Conservation (phyloP, 1,140 invertebrate genomes). For the Eubasilissa regina region DNA sequence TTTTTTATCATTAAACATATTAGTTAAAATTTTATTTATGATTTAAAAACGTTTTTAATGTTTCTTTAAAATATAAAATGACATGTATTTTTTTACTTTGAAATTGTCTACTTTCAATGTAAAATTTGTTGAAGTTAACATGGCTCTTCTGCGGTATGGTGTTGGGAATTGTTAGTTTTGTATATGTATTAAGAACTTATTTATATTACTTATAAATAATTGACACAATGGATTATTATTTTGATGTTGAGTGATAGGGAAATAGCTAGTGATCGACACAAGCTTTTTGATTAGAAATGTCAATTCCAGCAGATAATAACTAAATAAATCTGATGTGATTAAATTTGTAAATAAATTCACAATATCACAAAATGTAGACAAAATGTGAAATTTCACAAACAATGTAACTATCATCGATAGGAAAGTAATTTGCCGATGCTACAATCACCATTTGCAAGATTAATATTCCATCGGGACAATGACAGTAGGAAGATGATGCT, state of each 20-base stretch:
- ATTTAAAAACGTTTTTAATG: background rate
- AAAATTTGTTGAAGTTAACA: background rate
- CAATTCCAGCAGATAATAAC: conserved; percentile 2
- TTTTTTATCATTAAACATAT: background rate
- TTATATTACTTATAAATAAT: conserved; percentile 14
- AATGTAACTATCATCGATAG: background rate
- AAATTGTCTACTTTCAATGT: background rate
- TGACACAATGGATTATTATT: conserved; percentile 26
- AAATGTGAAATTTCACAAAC: background rate
- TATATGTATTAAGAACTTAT: conserved; percentile 34
- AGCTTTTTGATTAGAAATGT: conserved; percentile 34
- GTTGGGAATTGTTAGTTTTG: conserved; percentile 33
- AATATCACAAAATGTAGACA: background rate
- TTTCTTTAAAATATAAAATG: background rate
- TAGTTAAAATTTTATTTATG: no score
- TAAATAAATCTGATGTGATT: no score
- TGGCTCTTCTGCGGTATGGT: conserved; percentile 4
- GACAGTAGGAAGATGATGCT: background rate
- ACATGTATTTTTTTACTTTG: conserved; percentile 33
- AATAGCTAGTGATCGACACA: conserved; percentile 35
- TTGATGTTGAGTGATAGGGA: conserved; percentile 29
- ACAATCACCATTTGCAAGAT: background rate
- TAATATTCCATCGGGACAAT: background rate
- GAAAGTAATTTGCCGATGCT: background rate
- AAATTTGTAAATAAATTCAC: conserved; percentile 16